Conservation (phyloP, 2,888 invertebrate genomes). For the Helobdella robusta region DNA sequence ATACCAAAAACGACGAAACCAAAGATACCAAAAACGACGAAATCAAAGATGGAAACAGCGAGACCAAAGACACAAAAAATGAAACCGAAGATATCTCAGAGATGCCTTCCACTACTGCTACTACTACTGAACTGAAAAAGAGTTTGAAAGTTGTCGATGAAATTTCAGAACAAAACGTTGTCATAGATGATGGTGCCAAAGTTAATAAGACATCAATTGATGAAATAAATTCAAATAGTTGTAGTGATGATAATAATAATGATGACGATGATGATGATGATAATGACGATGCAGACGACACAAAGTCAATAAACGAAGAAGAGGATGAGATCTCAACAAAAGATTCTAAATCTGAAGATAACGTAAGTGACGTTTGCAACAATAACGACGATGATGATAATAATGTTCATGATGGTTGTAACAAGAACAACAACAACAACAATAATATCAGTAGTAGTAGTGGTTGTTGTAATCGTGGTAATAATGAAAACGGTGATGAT, state of each 20-base stretch:
- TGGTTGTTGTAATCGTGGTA: constrained; percentile 2
- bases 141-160: too few relatives aligned
- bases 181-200: too few relatives aligned
- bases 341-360: not conserved
- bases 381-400: not conserved
- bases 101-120: too few relatives aligned
- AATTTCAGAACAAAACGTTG: too few relatives aligned
- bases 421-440: not conserved
- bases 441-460: not conserved
- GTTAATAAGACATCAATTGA: too few relatives aligned
- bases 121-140: too few relatives aligned
- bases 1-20: too few relatives aligned
- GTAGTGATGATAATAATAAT: constrained; percentile 9
- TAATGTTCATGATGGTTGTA: not conserved
- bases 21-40: too few relatives aligned
- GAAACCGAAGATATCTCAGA: too few relatives aligned
- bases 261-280: constrained; percentile 3
- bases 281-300: too few relatives aligned
- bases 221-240: not conserved
- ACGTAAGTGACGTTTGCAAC: not conserved
- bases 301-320: not conserved
- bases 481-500: not conserved
- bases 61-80: too few relatives aligned
- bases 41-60: too few relatives aligned
- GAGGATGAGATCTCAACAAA: not conserved